Base-by-base conservation (phyloP, 2,113 vertebrate species). In the Neopipo cinnamomea region DNA sequence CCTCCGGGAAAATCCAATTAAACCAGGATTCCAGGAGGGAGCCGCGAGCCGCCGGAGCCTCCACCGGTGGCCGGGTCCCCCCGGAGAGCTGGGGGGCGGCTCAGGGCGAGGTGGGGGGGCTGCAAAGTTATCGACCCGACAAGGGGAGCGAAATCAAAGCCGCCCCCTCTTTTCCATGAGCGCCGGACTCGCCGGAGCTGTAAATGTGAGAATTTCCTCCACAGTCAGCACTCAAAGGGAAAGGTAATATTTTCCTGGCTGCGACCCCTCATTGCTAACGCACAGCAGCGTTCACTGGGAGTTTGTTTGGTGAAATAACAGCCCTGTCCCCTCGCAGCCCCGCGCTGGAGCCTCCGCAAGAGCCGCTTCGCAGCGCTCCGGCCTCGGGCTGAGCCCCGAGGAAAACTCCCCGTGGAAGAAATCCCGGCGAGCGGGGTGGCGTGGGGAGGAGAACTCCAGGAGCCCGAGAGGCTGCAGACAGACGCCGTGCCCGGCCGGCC, bases 201-300 rank as follows among this genome's bases (percentile, higher is more conserved):
- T 97, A 97, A 98, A 98, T 98, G 97, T 97, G 98, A 98, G 98
- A 98, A 98, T 98, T 98, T 98, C 98, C 98, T 98, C 98, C 96
- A 88, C 96, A 97, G 97, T 98, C 98, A 98, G 98, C 98, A 97
- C 95, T 42, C 94, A 96, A 93, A 97, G 96, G 97, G 97, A 97
- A 98, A 98, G 98, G 98, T 98, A 98, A 98, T 97, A 98, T 98
- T 98, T 98, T 98, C 98, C 98, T 98, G 98, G 98, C 98, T 84
- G 78, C 72, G 65, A 91, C 96, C 97, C 96, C 94, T 97, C 97
- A 94, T 98, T 97, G 98, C 98, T 97, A 97, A 98, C 95, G 97
- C 96, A 83, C 97, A 94, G 93, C 97, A 94, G 93, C 92, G 61
- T 91, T 97, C 78, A 19, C 91, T 23, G 72, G 56, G 89, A 98